Base-by-base conservation (phyloP, 2,113 vertebrate genomes). In the Psittacula cyanocephala region DNA sequence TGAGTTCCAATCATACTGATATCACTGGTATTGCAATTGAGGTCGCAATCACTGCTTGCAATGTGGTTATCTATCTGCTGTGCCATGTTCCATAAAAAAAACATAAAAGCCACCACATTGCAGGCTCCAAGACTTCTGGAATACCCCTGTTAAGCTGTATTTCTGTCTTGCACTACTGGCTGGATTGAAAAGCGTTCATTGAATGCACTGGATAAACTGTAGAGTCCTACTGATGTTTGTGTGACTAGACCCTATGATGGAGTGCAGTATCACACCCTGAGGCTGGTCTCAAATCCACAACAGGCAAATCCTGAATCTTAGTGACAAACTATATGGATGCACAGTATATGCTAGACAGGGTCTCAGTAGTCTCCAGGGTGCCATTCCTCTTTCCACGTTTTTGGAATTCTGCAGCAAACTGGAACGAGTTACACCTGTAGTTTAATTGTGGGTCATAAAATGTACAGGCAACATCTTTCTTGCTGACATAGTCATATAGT, bases 321-420 rank as follows among this genome's bases (percentile, higher is more conserved):
- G 18, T 4, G 4, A 23, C 53, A 83, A 88, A 69, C 28, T 6
- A 39, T 16, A 62, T 5, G 12, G 43, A 41, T 0, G 0, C 55
- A 55, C 27, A 52, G 6, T 37, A 18, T 25, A 47, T 63, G 29
- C 57, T 47, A 52, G 24, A 87, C 5, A 50, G 46, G 4, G 12
- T 80, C 53, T 79, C 41, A 50, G 17, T 50, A 41, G 35, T 43
- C 65, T 50, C 25, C 64, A 80, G 14, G 8, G 22, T 29, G 13
- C 10, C 46, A 15, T 64, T 55, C 81, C 64, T 71, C 24, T 53
- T 88, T 84, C 79, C 25, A 44, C 25, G 63, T 60, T n/a, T 91
- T 88, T 28, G 53, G 46, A 44, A 57, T 71, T 65, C 71, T 76
- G 60, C 31, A 87, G 60, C 70, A 86, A 95, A 91, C 70, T 44